Base-by-base conservation (phyloP, 1,140 invertebrate genomes). In the Portunus trituberculatus region DNA sequence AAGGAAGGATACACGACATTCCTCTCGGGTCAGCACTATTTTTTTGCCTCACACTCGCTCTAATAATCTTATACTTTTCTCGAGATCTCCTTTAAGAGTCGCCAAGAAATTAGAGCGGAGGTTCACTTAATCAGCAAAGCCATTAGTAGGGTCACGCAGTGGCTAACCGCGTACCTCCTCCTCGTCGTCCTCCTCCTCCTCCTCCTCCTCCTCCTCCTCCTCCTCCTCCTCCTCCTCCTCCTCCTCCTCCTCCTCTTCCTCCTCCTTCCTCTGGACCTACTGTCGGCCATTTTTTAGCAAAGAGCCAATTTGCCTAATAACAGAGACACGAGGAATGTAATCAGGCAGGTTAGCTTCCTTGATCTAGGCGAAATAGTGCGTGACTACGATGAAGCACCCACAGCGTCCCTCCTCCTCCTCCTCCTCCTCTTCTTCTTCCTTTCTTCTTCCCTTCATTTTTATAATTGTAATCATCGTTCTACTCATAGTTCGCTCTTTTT, bases 281-380 rank as follows among this genome's bases (percentile, higher is more conserved):
- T 31, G 86, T 45, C 87, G 48, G 45, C 59, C 45, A 48, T 92
- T 92, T 82, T 84, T 82, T 20, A 82, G 91, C 31, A 92, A 92
- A 91, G 59, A 83, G 29, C 59, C 91, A 92, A 92, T 92, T 84
- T 92, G 91, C 67, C 29, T 92, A 84, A 92, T 92, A n/a, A 92
- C 91, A 92, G 91, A 92, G 91, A 83, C 91, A 92, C 59, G 76
- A 82, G 83, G 31, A 45, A 82, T 83, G 76, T 92, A 39, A 92
- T 92, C 67, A 92, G 91, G 32, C 12, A 45, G 32, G 91, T 31
- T 82, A 32, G 12, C 31, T 82, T 32, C 59, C 91, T 92, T 82
- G 91, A 92, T 92, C 48, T 59, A 32, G 46, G 46, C 8, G 25
- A n/a, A n/a, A n/a, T n/a, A 76, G 67, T 76, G 67, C 67, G 67